Evolutionary conservation across 2,888 invertebrate species (phyloP).

Genomic region (Acanthopleura granulata): DNA sequence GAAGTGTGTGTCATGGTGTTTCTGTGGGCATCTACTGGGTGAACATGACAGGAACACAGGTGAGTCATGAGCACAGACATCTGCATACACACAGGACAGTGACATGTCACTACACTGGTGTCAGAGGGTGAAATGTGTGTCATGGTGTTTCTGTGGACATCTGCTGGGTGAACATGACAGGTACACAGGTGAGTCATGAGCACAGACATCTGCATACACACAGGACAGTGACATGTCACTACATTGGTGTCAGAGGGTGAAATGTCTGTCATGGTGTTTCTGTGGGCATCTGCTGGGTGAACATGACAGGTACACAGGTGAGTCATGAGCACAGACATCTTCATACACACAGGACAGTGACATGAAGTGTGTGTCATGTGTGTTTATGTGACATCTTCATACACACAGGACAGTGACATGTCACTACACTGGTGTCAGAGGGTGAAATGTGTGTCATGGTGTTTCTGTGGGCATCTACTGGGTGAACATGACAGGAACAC

Average conservation of each 20-base stretch:
- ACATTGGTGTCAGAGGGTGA: slow-evolving; percentile 68
- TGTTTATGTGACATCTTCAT: too few species aligned
- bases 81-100: too few species aligned
- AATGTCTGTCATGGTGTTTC: slow-evolving; percentile 65
- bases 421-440: too few species aligned
- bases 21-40: slow-evolving; percentile 66
- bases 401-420: too few species aligned
- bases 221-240: too few species aligned
- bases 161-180: slow-evolving; percentile 62
- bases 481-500: slow-evolving; percentile 63
- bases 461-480: slow-evolving; percentile 68
- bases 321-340: too few species aligned
- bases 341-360: too few species aligned
- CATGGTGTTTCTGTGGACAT: slow-evolving; percentile 69
- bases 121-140: slow-evolving; percentile 62
- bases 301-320: slow-evolving; percentile 65
- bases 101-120: too few species aligned
- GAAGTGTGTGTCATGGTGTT: slow-evolving; percentile 64
- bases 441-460: slow-evolving; percentile 62
- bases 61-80: too few species aligned
- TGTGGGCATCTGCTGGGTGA: slow-evolving; percentile 66
- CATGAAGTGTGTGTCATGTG: too few species aligned
- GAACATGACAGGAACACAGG: slow-evolving; percentile 65
- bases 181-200: slow-evolving; percentile 54
- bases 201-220: too few species aligned